These are phyloP conservation scores for Ammodytes marinus DNA, from an alignment of 2,113 vertebrate genomes.

Conservation along the genomic window DNA sequence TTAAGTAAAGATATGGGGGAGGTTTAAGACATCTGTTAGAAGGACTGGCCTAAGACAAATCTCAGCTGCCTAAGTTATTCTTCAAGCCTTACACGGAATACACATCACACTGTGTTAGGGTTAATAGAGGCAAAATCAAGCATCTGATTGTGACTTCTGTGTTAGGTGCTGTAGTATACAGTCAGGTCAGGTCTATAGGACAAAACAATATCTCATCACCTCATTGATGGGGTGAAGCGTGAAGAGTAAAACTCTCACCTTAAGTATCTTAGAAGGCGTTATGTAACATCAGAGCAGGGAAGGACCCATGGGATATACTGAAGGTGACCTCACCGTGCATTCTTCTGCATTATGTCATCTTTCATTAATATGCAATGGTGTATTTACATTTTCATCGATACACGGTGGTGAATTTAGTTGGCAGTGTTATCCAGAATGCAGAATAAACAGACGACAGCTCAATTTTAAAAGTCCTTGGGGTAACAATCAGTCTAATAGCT, in stretches of 20 bases:
- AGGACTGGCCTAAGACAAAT: constrained; percentile 13
- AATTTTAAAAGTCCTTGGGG: not conserved
- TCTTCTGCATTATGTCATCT: constrained; percentile 34
- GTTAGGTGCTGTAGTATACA: not conserved
- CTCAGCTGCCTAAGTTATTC: constrained; percentile 34
- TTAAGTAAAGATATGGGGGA: constrained; percentile 43
- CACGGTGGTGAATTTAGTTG: not conserved
- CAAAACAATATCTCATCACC: not conserved
- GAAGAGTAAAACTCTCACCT: not conserved
- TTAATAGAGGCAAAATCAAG: not conserved
- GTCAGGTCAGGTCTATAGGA: not conserved
- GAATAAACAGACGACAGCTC: constrained; percentile 9
- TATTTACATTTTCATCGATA: not conserved
- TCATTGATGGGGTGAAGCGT: not conserved
- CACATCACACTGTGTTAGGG: constrained; percentile 1
- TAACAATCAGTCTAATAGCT: not conserved
- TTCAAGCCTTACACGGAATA: constrained; percentile 1
- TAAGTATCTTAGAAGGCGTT: constrained; percentile 16
- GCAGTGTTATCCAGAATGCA: not conserved
- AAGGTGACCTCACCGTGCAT: constrained; percentile 45
- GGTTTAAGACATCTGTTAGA: constrained; percentile 55
- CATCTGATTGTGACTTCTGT: not conserved
- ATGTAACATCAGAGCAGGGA: constrained; percentile 34
- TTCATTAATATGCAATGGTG: constrained; percentile 16
- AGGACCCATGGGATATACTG: constrained; percentile 1